Evolutionary conservation across 2,888 invertebrate species (phyloP).

Genomic region (Agonum fuliginosum): DNA sequence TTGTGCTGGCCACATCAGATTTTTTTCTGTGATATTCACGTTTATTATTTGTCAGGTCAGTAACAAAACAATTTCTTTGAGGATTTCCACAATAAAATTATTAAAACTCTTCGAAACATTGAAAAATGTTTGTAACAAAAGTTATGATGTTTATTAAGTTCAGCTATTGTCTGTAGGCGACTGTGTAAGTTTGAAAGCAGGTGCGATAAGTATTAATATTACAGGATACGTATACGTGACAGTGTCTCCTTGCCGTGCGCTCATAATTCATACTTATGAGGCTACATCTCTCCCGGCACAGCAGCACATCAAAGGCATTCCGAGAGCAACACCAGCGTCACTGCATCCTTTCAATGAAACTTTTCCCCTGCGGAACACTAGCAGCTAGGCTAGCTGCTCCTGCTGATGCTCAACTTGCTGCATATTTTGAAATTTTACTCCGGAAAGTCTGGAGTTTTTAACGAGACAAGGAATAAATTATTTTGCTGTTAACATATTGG

Average conservation of each 20-base stretch:
- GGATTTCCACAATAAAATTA: too few relatives aligned
- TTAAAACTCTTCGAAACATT: too few relatives aligned
- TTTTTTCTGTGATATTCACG: too few relatives aligned
- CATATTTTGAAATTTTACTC: conserved; percentile 2
- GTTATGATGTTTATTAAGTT: too few relatives aligned
- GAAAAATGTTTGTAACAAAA: too few relatives aligned
- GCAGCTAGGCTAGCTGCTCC: not conserved
- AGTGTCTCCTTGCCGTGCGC: conserved; percentile 12
- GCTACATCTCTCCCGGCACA: conserved; percentile 19
- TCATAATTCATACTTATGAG: conserved; percentile 57
- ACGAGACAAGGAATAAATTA: too few relatives aligned
- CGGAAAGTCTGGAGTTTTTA: too few relatives aligned
- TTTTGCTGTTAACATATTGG: too few relatives aligned
- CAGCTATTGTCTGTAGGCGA: too few relatives aligned
- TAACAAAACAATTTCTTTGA: too few relatives aligned
- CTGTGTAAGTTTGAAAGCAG: conserved; percentile 48
- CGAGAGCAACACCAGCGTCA: conserved; percentile 16
- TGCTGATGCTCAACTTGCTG: not conserved
- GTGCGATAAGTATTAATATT: conserved; percentile 58
- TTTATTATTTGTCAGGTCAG: too few relatives aligned
- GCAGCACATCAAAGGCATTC: conserved; percentile 51
- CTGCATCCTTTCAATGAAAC: conserved; percentile 49
- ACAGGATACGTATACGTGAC: conserved; percentile 34
- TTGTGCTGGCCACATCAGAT: too few relatives aligned
- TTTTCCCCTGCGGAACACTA: conserved; percentile 6